Base-by-base conservation (phyloP, 2,888 invertebrate species). In the Tanaodytes sp. region DNA sequence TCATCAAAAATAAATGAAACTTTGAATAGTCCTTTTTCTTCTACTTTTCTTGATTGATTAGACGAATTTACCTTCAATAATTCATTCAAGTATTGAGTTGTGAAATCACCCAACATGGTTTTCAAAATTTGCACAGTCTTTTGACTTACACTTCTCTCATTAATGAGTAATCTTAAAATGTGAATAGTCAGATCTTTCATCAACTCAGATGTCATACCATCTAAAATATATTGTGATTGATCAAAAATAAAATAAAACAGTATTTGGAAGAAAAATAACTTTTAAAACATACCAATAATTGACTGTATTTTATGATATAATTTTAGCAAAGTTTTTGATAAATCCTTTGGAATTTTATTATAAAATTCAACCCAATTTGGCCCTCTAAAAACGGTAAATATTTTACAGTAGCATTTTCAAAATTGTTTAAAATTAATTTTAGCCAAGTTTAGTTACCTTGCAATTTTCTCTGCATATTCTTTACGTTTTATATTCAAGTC, bases 101-200 rank as follows among this genome's bases (percentile, higher is more conserved):
- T 86, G 19, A 90, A 87, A 37, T 86, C 84, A 0, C 91, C 91
- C 82, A 91, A 91, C 73, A 87, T 87, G 57, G 88, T 87, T 61
- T 88, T 87, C 11, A 93, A 80, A 52, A 88, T 85, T 1, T 87
- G 85, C 1, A 88, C 80, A 78, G 90, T 90, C 72, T 89, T 89
- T 33, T 88, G 85, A 79, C 89, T 87, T 6, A 91, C 86, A 51
- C 88, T 85, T 49, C 87, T 88, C 58, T 89, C 88, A 49, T 90
- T 87, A 1, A 91, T 82, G 76, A 92, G 89, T 79, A 91, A 84
- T 74, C 88, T 86, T 1, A 93, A 84, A 0, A 89, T 84, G 75
- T 89, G 88, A 0, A 92, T 84, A 0, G 89, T 82, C 0, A 91
- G 88, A 82, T 91, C 91, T 75, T 92, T 89, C 6, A 90, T 85